phyloP scores from a whole-genome alignment of 2,113 vertebrate species.

The Forbesichthys papilliferus region DNA sequence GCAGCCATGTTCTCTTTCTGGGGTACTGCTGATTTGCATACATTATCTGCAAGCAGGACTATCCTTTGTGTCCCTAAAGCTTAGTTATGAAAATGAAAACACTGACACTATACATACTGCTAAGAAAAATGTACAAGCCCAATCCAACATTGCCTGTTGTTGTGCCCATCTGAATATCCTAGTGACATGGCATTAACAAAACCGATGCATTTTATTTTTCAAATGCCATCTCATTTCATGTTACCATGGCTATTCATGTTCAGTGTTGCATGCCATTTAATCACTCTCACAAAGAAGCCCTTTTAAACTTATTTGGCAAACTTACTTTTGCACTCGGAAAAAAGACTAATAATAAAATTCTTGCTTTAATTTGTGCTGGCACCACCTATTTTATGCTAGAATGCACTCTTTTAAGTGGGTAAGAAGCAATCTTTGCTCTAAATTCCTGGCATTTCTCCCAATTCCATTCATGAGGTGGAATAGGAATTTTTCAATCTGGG shows the following conservation, averaged over 20 bases:
- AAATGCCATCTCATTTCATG: slow-evolving; percentile 20
- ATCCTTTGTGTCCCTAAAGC: no score
- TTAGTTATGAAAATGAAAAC: no score
- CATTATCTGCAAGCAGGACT: no score
- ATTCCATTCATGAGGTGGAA: slow-evolving; percentile 24
- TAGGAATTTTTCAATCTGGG: slow-evolving; percentile 10
- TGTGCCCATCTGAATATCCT: no score
- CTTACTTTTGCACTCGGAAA: slow-evolving; percentile 20
- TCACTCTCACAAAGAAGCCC: slow-evolving; percentile 27
- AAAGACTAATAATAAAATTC: slow-evolving; percentile 8
- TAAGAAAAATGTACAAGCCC: no score
- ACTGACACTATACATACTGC: no score
- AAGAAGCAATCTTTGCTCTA: slow-evolving; percentile 39
- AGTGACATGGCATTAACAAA: background rate
- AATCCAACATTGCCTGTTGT: no score
- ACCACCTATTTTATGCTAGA: slow-evolving; percentile 38
- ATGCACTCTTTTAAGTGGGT: slow-evolving; percentile 39
- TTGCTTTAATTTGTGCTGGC: slow-evolving; percentile 25
- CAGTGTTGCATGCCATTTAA: slow-evolving; percentile 28
- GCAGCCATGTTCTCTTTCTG: no score
- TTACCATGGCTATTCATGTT: slow-evolving; percentile 25
- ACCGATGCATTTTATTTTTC: background rate
- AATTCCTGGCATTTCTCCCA: slow-evolving; percentile 29
- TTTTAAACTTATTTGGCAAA: slow-evolving; percentile 45
- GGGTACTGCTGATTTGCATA: no score